phyloP scores from a whole-genome alignment of 2,113 vertebrate genomes.

The Syrrhaptes paradoxus region DNA sequence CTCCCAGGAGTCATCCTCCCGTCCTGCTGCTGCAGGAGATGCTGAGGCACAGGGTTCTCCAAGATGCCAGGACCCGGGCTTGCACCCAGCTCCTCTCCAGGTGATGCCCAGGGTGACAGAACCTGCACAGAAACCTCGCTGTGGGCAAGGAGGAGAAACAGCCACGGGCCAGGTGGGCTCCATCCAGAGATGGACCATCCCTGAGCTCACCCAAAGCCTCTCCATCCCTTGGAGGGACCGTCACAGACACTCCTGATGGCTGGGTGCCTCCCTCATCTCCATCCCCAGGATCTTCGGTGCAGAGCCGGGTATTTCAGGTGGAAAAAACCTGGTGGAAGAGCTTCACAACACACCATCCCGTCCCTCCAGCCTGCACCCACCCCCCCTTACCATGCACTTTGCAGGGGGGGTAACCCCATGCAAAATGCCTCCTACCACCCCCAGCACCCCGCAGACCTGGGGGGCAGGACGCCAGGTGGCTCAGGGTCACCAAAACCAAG shows the following conservation, averaged over 20 bases:
- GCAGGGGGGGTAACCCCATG: accelerated
- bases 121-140: background rate
- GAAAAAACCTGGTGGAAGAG: background rate
- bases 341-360: accelerated
- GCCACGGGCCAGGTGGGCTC: background rate
- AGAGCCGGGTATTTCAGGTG: background rate
- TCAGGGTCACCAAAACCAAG: background rate
- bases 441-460: accelerated
- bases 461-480: accelerated
- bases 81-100: background rate
- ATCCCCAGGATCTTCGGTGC: background rate
- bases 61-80: background rate
- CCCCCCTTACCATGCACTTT: accelerated
- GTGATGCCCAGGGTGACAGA: no score
- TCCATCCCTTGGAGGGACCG: background rate
- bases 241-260: accelerated
- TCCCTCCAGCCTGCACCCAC: background rate
- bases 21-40: background rate
- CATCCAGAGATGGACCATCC: background rate
- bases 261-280: background rate
- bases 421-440: background rate
- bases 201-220: background rate
- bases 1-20: background rate
- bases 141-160: background rate
- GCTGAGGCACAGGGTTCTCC: background rate